phyloP scores from a whole-genome alignment of 2,113 vertebrate genomes.

The Lagopus muta region DNA sequence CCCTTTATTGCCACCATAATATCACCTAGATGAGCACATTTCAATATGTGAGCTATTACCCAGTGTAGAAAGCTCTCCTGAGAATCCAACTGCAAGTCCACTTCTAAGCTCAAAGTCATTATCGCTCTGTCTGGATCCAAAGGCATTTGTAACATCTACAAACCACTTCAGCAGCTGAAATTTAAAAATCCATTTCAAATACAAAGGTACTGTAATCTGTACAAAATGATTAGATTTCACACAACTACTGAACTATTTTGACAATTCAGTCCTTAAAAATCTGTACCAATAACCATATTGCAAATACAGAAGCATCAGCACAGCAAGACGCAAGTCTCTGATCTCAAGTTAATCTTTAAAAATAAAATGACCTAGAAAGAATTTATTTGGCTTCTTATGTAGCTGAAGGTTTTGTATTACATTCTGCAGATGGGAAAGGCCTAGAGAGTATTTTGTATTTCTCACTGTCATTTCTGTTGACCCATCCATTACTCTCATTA shows the following conservation, averaged over 20 bases:
- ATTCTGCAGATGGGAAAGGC: neutral
- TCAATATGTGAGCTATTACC: constrained; percentile 17
- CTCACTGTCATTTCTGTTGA: neutral
- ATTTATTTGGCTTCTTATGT: constrained; percentile 36
- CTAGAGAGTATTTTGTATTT: constrained; percentile 25
- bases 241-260: constrained; percentile 46
- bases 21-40: constrained; percentile 24
- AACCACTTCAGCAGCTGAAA: constrained; percentile 43
- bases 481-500: constrained; percentile 12
- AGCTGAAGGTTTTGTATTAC: constrained; percentile 29
- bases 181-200: constrained; percentile 69
- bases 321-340: constrained; percentile 50
- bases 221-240: constrained; percentile 70
- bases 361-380: constrained; percentile 65
- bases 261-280: constrained; percentile 65
- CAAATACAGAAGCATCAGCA: constrained; percentile 48
- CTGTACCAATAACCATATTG: constrained; percentile 38
- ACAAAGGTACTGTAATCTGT: constrained; percentile 54
- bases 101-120: constrained; percentile 45
- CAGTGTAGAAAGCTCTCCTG: neutral
- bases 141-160: constrained; percentile 24
- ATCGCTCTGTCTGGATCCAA: constrained; percentile 24
- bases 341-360: constrained; percentile 55
- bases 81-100: constrained; percentile 41
- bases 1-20: neutral